Evolutionary conservation across 2,113 vertebrate species (phyloP), one percentile per base, ranked within the genome.

Genomic region (Sylvilagus bachmani): DNA sequence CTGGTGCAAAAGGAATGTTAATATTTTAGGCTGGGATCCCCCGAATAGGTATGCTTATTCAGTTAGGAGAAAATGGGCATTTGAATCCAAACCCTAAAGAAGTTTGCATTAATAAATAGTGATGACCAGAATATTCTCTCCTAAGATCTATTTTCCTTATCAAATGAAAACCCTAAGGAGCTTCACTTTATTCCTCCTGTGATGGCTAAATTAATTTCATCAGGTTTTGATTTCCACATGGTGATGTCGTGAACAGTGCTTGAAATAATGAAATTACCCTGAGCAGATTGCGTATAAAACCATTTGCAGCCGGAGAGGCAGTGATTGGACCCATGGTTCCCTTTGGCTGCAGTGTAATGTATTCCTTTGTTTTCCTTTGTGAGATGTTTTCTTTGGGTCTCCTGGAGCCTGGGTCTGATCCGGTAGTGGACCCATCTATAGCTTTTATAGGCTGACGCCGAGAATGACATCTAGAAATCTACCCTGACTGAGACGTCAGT

Each of bases 1-100:
- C 81, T 97, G 95, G 84, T 98, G 98, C 97, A 97, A 96, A 95
- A 95, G 88, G 97, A 83, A 97, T 97, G 95, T 97, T 98, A 98
- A 97, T 98, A 95, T 97, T 98, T 97, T 96, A 97, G 96, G 7
- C 95, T 55, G 21, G 95, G 91, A 96, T 92, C 71, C 74, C 92
- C 97, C 90, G 90, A 95, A 95, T 96, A 53, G n/a, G 0, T 24
- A 24, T 83, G 86, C 87, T 90, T 86, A 91, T 96, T 97, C 94
- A 86, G 88, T 96, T 91, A 61, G 77, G 87, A 95, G 95, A 95
- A 97, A 93, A 95, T 67, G 79, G 95, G 78, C 94, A 44, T 97
- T 95, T 96, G 90, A 93, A 97, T 95, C 96, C 74, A 88, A 2
- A 0, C 75, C 87, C 73, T 81, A 12, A 81, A 95, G 89, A 83